Base-by-base conservation (phyloP, 2,888 invertebrate species). In the Sclerodermus sp. region DNA sequence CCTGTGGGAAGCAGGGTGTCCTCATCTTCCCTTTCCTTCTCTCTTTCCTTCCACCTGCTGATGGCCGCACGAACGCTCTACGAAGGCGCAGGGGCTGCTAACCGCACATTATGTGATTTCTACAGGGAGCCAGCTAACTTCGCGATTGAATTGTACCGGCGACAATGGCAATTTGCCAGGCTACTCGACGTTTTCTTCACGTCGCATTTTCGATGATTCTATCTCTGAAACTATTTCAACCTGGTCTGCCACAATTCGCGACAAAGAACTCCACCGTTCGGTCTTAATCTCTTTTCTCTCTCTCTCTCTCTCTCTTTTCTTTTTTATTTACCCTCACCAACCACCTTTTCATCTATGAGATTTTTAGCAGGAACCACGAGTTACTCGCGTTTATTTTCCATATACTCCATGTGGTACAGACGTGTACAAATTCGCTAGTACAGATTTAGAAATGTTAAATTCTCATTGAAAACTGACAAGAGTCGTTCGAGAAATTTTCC, bases 81-180 rank as follows among this genome's bases (percentile, higher is more conserved):
- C 23, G 23, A 23, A 23, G 23, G 23, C 23, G 23, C 23, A 34
- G 34, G 51, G 58, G 62, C 58, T 71, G 68, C 68, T 71, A 74
- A 74, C 73, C 73, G 71, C 71, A 74, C 74, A 74, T 76, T 76
- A 75, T 75, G 75, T 75, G 75, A 76, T 76, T 76, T 76, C 76
- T 76, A 67, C 72, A 70, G 76, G 75, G 76, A 75, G 68, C 64
- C 59, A 68, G 74, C 72, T 75, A 75, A 74, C 75, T 75, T 74
- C 56, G 68, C 73, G 71, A 76, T 76, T 76, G 76, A 75, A 76
- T 75, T 74, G 73, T 71, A 69, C 69, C 60, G 69, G 72, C 70
- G 74, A 74, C 73, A 74, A 74, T 75, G 72, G 75, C 74, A 73
- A 74, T 73, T 67, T 73, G 74, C 73, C 74, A 73, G 61, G 53